Evolutionary conservation across 1,140 invertebrate species (phyloP), one percentile per base, ranked within the genome.

Genomic region (Dermatophagoides farinae): DNA sequence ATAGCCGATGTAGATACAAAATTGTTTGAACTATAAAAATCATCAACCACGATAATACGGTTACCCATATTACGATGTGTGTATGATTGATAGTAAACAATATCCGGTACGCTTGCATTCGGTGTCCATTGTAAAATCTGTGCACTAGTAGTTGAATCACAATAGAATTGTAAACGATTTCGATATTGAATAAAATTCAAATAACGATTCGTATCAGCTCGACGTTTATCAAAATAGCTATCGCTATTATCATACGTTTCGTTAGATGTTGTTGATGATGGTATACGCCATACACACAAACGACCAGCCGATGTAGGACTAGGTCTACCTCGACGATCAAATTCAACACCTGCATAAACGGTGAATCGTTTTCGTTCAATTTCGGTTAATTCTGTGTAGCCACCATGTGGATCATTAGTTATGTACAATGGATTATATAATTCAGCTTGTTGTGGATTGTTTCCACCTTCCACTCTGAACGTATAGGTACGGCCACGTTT

Each of bases 21-120:
- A 54, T 31, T 31, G 8, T 31, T 31, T 23, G 52, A 38, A 37
- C 25, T 51, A 20, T 40, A 31, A 25, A 64, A 64, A 41, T 68
- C 67, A 39, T 91, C 86, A 0, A 91, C 79, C 22, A 91, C 79
- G 65, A 84, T 80, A 64, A 91, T 86, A 71, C 85, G 86, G 80
- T 84, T 88, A 22, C 88, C 88, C 85, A 90, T 89, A 67, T 89
- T 86, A 1, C 81, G 78, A 64, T 89, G 86, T 0, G 85, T 87
- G 71, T 87, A 93, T 54, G 86, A 90, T 72, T 96, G 86, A 69
- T 93, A 95, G 73, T 92, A 95, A 18, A 95, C 86, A 11, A 80
- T 76, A 70, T 93, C 88, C 0, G 90, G 89, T 84, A 88, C 92
- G 0, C 84, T 80, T 14, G 82, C 79, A 70, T 92, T 90, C 1